phyloP scores from a whole-genome alignment of 1,140 invertebrate species.

The Conus betulinus region DNA sequence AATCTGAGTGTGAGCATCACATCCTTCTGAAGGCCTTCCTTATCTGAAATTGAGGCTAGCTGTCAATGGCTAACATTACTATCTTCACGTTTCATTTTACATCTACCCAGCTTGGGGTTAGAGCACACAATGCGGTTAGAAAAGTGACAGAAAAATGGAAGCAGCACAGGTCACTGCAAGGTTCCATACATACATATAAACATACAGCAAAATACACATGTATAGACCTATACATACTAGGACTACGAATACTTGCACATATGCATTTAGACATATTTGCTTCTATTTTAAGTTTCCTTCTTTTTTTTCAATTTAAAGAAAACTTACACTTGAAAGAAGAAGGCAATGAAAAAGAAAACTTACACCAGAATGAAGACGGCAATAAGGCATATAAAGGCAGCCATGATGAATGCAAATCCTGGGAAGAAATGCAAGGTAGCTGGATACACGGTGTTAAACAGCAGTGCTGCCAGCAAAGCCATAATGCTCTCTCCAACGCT shows the following conservation, averaged over 20 bases:
- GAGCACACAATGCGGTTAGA: too few relatives aligned
- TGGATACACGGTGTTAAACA: conserved; percentile 76
- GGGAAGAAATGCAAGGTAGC: conserved; percentile 69
- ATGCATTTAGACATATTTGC: neutral
- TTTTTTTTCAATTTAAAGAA: neutral
- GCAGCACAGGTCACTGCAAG: too few relatives aligned
- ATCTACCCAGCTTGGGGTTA: too few relatives aligned
- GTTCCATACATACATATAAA: neutral
- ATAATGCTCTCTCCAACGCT: conserved; percentile 74
- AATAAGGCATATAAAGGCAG: conserved; percentile 37
- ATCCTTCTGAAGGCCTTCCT: too few relatives aligned
- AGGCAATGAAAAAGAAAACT: conserved; percentile 3
- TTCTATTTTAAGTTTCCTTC: neutral
- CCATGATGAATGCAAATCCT: conserved; percentile 70
- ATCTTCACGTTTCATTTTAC: too few relatives aligned
- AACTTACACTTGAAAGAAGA: neutral
- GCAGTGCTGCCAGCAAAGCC: conserved; percentile 68
- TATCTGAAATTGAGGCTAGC: too few relatives aligned
- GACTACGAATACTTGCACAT: too few relatives aligned
- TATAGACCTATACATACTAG: too few relatives aligned
- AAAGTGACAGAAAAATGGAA: too few relatives aligned
- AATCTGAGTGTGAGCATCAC: too few relatives aligned
- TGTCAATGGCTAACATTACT: too few relatives aligned
- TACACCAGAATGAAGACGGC: conserved; percentile 39
- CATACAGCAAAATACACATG: neutral